Percentiles rank a stretch among this genome's conserved stretches.
Evolutionary conservation across 2,888 invertebrate species (phyloP).

Genomic region (Corythucha ciliata): DNA sequence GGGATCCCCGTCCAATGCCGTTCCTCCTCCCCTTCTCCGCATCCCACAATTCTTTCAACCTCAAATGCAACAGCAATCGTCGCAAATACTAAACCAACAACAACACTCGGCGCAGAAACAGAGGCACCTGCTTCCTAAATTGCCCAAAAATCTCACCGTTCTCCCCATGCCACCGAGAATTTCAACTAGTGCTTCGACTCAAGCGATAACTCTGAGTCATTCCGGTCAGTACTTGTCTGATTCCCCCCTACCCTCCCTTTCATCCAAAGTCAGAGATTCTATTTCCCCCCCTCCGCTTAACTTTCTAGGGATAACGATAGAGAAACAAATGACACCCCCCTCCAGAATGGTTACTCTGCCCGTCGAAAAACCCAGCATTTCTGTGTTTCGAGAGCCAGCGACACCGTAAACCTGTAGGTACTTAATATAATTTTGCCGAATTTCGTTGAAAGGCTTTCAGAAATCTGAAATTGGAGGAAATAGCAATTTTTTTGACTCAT

Average conservation of each 20-base stretch:
- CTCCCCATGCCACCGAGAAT: constrained; percentile 51
- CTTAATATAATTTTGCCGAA: too few species aligned
- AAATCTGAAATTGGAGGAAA: too few species aligned
- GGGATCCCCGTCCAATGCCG: constrained; percentile 4
- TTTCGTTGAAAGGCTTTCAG: too few species aligned
- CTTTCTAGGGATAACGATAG: constrained; percentile 31
- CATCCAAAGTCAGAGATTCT: not conserved
- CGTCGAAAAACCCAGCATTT: constrained; percentile 35
- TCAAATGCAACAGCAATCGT: constrained; percentile 11
- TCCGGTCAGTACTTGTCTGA: constrained; percentile 18
- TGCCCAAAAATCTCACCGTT: constrained; percentile 67
- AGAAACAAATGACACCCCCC: constrained; percentile 30
- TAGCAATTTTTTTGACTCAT: too few species aligned
- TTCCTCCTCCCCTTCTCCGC: not conserved
- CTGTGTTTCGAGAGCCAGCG: constrained; percentile 34
- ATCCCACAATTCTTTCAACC: too few species aligned
- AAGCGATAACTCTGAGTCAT: constrained; percentile 17
- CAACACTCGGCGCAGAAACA: constrained; percentile 11
- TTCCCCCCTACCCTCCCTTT: too few species aligned
- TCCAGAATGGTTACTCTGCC: constrained; percentile 22
- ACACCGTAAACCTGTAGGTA: constrained; percentile 19
- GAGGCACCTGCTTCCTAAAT: constrained; percentile 37
- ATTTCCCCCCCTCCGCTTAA: not conserved
- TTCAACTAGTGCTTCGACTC: constrained; percentile 14
- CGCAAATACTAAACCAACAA: constrained; percentile 7